Base-by-base conservation (phyloP, 1,140 invertebrate species). In the Heliothis virescens region DNA sequence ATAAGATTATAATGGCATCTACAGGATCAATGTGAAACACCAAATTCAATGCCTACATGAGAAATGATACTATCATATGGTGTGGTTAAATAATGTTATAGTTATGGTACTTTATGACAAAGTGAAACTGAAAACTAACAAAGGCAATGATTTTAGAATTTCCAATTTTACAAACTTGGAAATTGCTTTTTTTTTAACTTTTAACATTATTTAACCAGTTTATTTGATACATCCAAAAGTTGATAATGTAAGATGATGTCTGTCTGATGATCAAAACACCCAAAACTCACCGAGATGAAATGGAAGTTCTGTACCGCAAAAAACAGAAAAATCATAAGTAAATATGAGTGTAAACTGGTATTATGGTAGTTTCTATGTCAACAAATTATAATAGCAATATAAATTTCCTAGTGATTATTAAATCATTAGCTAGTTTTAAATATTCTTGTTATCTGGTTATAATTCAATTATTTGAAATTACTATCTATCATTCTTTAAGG, bases 221-320 rank as follows among this genome's bases (percentile, higher is more conserved):
- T 52, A 77, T 41, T 41, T 41, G 41, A 73, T 41, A 59, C 21
- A 48, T 11, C 63, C 53, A 57, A 55, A 50, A 18, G 15, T 62
- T 50, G 50, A 71, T 71, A 18, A 73, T 72, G 69, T 29, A 53
- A 67, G 15, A 79, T 83, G 73, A 83, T 34, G 80, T 78, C 78
- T 72, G 48, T 79, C 55, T 83, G 74, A 53, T 76, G 60, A 82
- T 73, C 69, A 83, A 85, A 83, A 86, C 83, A 90, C 86, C 83
- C 87, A 91, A 82, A 92, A 96, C 96, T 96, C 95, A 96, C 96
- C 96, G 85, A 96, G 95, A 91, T 96, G 96, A 89, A 96, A 96
- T 87, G 96, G 95, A 92, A 96, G 95, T 95, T 96, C 96, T 96
- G 95, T 95, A 92, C 89, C 88, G 90, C 94, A 92, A 94, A 94